Base-by-base conservation (phyloP, 1,140 invertebrate genomes). In the Saccostrea cuccullata region DNA sequence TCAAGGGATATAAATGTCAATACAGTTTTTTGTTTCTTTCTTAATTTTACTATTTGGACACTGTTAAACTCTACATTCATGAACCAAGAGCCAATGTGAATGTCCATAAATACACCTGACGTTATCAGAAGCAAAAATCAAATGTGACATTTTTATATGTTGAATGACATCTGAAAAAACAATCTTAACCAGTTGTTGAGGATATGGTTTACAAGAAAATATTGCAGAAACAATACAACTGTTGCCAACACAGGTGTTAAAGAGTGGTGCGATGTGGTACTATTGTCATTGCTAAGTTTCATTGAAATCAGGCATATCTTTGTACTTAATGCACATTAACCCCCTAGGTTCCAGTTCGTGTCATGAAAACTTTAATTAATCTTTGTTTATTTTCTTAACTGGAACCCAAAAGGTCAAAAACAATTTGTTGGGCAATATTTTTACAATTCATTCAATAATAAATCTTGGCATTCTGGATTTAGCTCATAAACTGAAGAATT, bases 111-210 rank as follows among this genome's bases (percentile, higher is more conserved):
- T 77, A 30, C 26, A 77, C 70, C 4, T 77, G 70, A 77, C 26
- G 13, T 13, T 77, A 77, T 77, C 70, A 36, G 15, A 15, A 26
- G 26, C 11, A 12, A 13, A 77, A 77, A 77, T 77, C 70, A 77
- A 77, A 77, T 77, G 30, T 77, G 30, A 77, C 70, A 77, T 77
- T 30, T 67, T 47, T 64, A 64, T 64, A 64, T 77, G 70, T 77
- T 36, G 70, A 77, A 77, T 30, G 70, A 26, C 70, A 77, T 77
- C 70, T 77, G 70, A 36, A 77, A 77, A 77, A 77, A 77, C 30
- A 77, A 77, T 77, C 70, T 77, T 77, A 15, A n/a, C 47, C 47
- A 20, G 30, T 77, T 77, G 23, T 30, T 1, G 26, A 77, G 15
- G 70, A 30, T 30, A 77, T 15, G 36, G 26, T 30, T 67, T 30